A percentile compares a stretch with the other conserved stretches of the same genome.
These are phyloP conservation scores for Agrypnus murinus DNA, from an alignment of 2,888 invertebrate species.

Conservation along the genomic window DNA sequence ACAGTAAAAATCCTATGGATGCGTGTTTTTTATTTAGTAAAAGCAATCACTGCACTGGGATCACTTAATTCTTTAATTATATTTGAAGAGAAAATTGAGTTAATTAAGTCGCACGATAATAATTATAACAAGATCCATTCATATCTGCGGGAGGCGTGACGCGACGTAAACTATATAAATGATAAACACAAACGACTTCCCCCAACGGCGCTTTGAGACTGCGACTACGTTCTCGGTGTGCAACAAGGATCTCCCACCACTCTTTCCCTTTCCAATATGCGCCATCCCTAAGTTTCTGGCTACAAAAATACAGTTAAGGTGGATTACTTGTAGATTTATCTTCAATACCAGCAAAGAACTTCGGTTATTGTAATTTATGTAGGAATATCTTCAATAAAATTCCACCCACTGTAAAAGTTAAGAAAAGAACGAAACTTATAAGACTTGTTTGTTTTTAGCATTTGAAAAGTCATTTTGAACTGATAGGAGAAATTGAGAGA, in stretches of 20 bases:
- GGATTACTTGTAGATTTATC: conserved; percentile 34
- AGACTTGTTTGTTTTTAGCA: not conserved
- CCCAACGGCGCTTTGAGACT: conserved; percentile 55
- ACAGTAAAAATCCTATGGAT: no score
- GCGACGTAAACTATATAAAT: conserved; percentile 45
- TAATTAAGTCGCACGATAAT: conserved; percentile 20
- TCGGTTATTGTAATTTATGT: conserved; percentile 27
- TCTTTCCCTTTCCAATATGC: conserved; percentile 61
- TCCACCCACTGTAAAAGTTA: conserved; percentile 1
- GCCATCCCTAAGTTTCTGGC: conserved; percentile 49
- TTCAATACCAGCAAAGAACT: conserved; percentile 25
- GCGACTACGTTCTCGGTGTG: conserved; percentile 48
- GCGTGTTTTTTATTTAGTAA: not conserved
- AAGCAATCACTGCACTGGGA: conserved; percentile 32
- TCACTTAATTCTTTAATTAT: not conserved
- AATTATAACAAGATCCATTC: conserved; percentile 29
- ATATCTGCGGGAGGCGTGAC: conserved; percentile 63
- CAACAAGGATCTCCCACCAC: conserved; percentile 57
- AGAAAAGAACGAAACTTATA: not conserved
- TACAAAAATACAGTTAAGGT: conserved; percentile 40
- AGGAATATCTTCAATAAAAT: conserved; percentile 20
- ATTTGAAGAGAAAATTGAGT: conserved; percentile 1
- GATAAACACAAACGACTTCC: conserved; percentile 35
- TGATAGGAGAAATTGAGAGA: no score
- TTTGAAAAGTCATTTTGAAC: no score